Evolutionary conservation across 2,113 vertebrate species (phyloP), one percentile per base, ranked within the genome.

Genomic region (Craseonycteris thonglongyai): DNA sequence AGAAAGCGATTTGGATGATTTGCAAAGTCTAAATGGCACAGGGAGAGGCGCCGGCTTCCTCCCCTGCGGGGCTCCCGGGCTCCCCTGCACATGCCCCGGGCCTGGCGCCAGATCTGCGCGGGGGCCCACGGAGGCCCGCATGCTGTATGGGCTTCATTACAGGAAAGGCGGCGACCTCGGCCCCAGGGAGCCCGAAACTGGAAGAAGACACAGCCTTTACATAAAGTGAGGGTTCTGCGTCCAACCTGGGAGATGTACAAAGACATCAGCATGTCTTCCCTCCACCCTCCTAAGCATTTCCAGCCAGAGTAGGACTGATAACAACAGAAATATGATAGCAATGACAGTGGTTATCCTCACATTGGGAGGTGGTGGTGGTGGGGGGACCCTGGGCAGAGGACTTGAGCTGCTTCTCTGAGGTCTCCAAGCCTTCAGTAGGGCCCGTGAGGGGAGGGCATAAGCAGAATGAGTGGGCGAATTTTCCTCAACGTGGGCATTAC

Each of bases 91-190:
- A n/a, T n/a, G 18, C 11, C 61, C 74, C 56, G 74, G 30, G 78
- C 42, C 35, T 14, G 74, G 15, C 24, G 54, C 78, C 86, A 42
- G 76, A 5, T 54, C 56, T 2, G 12, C 24, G 19, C 30, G 2
- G 71, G 30, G n/a, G 40, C 69, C 40, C 35, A n/a, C 0, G n/a
- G 88, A 90, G 76, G 51, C 63, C 26, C 3, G 56, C 47, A 69
- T 95, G 76, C 69, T 95, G 40, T 65, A 59, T 82, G 78, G 58
- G 45, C 61, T 90, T 88, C 93, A 79, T 90, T 88, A 83, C 56
- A 47, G 18, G 71, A 51, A 96, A 76, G 35, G 84, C 81, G 88
- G 87, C 93, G 88, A 88, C 88, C 78, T 68, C 0, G 6, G 91
- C 72, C 51, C 75, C 21, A 5, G 91, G 91, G 78, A 88, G 42